phyloP scores from a whole-genome alignment of 1,140 invertebrate genomes.

The Bombus pascuorum region DNA sequence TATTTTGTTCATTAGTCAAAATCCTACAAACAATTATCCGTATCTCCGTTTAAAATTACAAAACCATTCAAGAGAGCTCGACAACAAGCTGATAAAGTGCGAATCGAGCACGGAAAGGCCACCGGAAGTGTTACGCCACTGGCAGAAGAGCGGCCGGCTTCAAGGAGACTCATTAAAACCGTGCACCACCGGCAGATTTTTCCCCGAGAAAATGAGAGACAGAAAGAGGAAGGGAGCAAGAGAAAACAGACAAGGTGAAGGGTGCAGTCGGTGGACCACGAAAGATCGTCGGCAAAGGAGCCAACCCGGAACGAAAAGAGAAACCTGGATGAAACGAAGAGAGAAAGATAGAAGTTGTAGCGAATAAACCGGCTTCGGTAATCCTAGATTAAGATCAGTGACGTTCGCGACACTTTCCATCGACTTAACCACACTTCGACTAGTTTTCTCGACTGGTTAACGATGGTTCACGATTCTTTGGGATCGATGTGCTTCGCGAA shows the following conservation, averaged over 20 bases:
- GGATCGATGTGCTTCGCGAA: not conserved
- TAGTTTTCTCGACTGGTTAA: not conserved
- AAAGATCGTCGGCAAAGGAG: not conserved
- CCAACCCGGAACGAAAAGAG: not conserved
- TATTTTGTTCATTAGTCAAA: too few relatives aligned
- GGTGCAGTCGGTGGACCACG: constrained; percentile 23
- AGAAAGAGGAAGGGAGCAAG: not conserved
- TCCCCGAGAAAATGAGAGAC: not conserved
- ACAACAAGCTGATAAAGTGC: not conserved
- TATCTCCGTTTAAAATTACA: not conserved
- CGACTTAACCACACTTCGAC: not conserved
- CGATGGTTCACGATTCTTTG: not conserved
- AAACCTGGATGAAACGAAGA: not conserved
- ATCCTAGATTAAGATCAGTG: constrained; percentile 17
- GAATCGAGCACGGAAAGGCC: not conserved
- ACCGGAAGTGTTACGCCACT: constrained; percentile 47
- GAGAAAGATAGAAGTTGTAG: not conserved
- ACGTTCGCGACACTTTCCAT: constrained; percentile 13
- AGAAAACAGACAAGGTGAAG: not conserved
- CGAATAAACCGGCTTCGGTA: constrained; percentile 3
- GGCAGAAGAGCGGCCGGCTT: constrained; percentile 15
- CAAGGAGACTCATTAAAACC: constrained; percentile 65
- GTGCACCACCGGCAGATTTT: constrained; percentile 34
- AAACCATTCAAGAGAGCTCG: not conserved
- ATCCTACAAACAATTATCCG: too few relatives aligned